These are phyloP conservation scores for Pungitius pungitius DNA, from an alignment of 2,113 vertebrate genomes.

Conservation along the genomic window DNA sequence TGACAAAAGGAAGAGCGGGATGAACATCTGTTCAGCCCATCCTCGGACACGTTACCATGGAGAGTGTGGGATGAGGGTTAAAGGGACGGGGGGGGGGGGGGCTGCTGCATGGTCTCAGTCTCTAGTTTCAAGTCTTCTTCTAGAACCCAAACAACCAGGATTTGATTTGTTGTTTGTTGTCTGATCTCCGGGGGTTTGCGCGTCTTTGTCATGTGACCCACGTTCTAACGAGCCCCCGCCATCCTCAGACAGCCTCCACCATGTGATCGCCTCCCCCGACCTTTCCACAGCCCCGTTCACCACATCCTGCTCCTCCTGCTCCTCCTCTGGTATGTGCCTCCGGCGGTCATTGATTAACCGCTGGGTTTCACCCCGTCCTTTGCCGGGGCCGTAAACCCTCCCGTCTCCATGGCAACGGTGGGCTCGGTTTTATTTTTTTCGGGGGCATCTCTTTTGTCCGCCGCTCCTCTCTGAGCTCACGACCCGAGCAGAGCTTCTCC, in stretches of 20 bases:
- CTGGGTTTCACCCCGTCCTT: conserved; percentile 59
- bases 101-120: not conserved
- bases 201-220: too few relatives aligned
- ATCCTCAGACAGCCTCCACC: conserved; percentile 16
- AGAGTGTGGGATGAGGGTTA: conserved; percentile 29
- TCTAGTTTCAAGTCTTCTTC: too few relatives aligned
- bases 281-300: conserved; percentile 15
- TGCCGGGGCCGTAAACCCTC: conserved; percentile 66
- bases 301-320: conserved; percentile 16
- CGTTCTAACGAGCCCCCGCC: not conserved
- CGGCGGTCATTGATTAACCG: conserved; percentile 70
- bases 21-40: conserved; percentile 65
- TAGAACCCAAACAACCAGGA: too few relatives aligned
- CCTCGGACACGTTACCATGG: conserved; percentile 37
- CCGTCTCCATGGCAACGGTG: conserved; percentile 68
- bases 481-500: not conserved
- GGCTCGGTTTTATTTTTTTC: conserved; percentile 21
- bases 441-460: conserved; percentile 64
- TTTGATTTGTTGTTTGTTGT: too few relatives aligned
- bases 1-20: too few relatives aligned
- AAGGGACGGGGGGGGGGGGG: conserved; percentile 1
- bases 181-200: too few relatives aligned
- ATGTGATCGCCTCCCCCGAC: conserved; percentile 30
- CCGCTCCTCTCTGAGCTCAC: conserved; percentile 21
- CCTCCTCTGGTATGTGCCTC: conserved; percentile 53